Base-by-base conservation (phyloP, 1,140 invertebrate species). In the Choristoneura fumiferana region DNA sequence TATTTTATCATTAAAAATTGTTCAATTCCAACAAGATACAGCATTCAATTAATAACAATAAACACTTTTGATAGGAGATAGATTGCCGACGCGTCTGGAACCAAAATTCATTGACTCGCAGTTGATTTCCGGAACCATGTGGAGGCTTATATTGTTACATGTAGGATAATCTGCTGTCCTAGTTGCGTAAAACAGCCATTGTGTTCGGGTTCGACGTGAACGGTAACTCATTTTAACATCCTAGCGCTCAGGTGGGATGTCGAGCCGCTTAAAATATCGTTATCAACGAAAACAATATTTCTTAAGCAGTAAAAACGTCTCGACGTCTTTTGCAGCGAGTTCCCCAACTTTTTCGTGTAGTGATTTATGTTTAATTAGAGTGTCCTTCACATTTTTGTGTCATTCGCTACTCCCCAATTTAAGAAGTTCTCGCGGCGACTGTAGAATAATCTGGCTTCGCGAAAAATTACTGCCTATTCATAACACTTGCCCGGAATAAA, bases 291-390 rank as follows among this genome's bases (percentile, higher is more conserved):
- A 83, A 79, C 69, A 69, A 81, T 81, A 78, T 78, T 81, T 82
- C 73, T 78, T 78, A 62, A 71, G 72, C 64, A 62, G 57, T 60
- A 71, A 78, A 77, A 80, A 74, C 72, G 64, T 71, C 67, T 69
- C 63, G 64, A 66, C 58, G 58, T 67, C 71, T 76, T 72, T 73
- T 71, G 69, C 65, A 63, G 58, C 53, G 56, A 40, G 60, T 58
- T 66, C 62, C 60, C 58, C 62, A 60, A 73, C 65, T 71, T 81
- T 62, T 77, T 76, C 64, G 55, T 70, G 60, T 62, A 68, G 62
- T 78, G 75, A 83, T 84, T 86, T 84, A 83, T 84, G 77, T 76
- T 81, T 76, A 78, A 78, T 84, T 84, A 75, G 56, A 81, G 66
- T 71, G 64, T 67, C 62, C 64, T 67, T 69, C 62, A 67, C 66